Conservation (phyloP, 2,113 vertebrate species). For the Cochlearius cochlearius region DNA sequence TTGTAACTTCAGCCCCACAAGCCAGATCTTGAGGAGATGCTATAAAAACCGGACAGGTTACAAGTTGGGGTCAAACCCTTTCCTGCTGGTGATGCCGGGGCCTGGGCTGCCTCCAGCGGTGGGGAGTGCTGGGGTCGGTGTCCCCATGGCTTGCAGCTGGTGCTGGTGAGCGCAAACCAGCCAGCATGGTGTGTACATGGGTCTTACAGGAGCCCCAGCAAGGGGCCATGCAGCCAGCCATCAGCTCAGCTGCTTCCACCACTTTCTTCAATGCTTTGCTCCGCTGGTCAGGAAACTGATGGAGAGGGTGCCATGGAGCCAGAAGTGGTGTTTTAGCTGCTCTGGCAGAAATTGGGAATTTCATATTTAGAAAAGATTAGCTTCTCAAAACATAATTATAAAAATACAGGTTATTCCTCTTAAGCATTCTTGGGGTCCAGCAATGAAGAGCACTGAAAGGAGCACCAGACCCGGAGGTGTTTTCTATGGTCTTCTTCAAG, state of each 20-base stretch:
- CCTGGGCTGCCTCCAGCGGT: not conserved
- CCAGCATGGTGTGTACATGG: fast-evolving
- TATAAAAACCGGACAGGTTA: fast-evolving
- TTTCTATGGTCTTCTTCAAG: not conserved
- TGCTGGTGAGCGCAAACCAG: not conserved
- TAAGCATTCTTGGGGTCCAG: not conserved
- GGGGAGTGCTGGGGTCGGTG: fast-evolving
- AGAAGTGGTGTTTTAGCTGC: not conserved
- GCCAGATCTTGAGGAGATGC: not conserved
- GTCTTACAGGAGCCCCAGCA: fast-evolving
- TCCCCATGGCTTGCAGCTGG: not conserved
- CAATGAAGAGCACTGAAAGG: not conserved
- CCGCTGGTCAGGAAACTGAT: not conserved
- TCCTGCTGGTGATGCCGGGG: fast-evolving
- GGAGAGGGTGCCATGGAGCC: fast-evolving
- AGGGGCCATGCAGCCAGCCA: fast-evolving
- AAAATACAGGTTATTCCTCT: not conserved
- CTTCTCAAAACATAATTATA: not conserved
- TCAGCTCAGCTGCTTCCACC: not conserved
- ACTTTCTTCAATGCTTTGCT: not conserved
- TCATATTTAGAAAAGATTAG: not conserved
- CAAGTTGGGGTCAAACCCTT: not conserved
- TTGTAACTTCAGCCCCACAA: not conserved
- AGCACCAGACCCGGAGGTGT: not conserved
- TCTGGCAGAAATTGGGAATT: not conserved